Evolutionary conservation across 2,888 invertebrate species (phyloP).

Genomic region (Tenthredo amoena): DNA sequence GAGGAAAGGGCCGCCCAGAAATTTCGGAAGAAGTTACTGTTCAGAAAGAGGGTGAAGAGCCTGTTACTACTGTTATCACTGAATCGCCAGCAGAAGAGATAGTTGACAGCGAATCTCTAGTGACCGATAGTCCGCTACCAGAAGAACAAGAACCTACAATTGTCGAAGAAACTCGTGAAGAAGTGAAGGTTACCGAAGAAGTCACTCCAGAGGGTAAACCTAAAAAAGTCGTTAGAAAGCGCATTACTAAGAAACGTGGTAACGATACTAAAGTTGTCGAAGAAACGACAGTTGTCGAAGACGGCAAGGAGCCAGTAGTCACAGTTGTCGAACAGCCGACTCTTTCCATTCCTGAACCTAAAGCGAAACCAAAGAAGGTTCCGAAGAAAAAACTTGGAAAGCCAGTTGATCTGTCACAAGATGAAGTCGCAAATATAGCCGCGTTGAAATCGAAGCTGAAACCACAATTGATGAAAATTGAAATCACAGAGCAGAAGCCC

Average conservation of each 20-base stretch:
- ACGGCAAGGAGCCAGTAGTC: constrained; percentile 43
- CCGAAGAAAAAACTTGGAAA: constrained; percentile 65
- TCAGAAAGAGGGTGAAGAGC: constrained; percentile 77
- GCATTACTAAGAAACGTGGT: constrained; percentile 63
- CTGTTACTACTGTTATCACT: constrained; percentile 71
- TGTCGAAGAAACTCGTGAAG: constrained; percentile 72
- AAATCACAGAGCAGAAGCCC: constrained; percentile 81
- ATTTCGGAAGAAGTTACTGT: constrained; percentile 78
- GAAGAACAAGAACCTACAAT: constrained; percentile 58
- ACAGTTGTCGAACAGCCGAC: constrained; percentile 36
- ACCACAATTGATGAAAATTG: constrained; percentile 80
- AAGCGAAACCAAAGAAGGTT: constrained; percentile 59
- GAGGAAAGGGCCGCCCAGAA: constrained; percentile 75
- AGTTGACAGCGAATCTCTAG: constrained; percentile 58
- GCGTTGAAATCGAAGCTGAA: constrained; percentile 65
- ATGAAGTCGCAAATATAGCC: constrained; percentile 54
- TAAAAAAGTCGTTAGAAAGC: constrained; percentile 61
- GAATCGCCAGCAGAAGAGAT: constrained; percentile 57
- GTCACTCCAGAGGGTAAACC: constrained; percentile 58
- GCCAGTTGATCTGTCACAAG: constrained; percentile 65
- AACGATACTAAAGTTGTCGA: constrained; percentile 59
- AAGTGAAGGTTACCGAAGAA: constrained; percentile 61
- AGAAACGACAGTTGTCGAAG: constrained; percentile 48
- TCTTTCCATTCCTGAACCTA: constrained; percentile 62
- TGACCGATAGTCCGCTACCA: constrained; percentile 46